Evolutionary conservation across 92 coral and sea anemone species (phyloP).

Genomic region (Epizoanthus stellaris): DNA sequence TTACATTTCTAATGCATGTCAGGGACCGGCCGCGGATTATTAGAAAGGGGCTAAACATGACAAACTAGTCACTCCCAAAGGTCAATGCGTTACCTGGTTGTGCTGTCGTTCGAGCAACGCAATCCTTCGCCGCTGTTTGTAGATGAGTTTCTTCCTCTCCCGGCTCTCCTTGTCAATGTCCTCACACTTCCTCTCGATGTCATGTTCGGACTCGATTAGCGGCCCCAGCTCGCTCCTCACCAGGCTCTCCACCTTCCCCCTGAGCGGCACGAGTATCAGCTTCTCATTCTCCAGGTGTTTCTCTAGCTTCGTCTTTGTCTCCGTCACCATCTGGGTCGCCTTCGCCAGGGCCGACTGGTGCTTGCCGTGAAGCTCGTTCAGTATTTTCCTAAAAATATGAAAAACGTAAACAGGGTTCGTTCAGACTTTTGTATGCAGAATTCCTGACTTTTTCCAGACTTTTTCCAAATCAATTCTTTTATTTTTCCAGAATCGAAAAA

Average conservation of each 20-base stretch:
- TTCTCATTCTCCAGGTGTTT: constrained; percentile 94
- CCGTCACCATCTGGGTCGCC: constrained; percentile 98
- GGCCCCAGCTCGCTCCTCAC: constrained; percentile 98
- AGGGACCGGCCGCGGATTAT: no score
- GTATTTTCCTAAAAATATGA: constrained; percentile 55
- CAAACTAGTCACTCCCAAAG: no score
- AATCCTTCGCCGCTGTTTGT: constrained; percentile 90
- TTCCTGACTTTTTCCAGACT: no score
- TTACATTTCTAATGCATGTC: no score
- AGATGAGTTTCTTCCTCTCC: constrained; percentile 93
- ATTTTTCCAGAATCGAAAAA: no score
- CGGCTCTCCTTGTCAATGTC: constrained; percentile 94
- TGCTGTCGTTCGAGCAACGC: constrained; percentile 96
- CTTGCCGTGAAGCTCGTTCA: constrained; percentile 82
- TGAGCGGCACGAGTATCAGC: constrained; percentile 78
- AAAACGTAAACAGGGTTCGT: no score
- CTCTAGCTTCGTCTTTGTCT: constrained; percentile 93
- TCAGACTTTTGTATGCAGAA: no score
- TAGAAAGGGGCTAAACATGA: no score
- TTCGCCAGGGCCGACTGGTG: constrained; percentile 93
- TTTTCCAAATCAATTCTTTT: no score
- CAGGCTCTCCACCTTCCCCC: constrained; percentile 86
- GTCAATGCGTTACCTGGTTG: constrained; percentile 60
- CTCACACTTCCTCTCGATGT: constrained; percentile 93
- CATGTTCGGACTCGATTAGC: constrained; percentile 90